These are phyloP conservation scores for Genyomyrus donnyi DNA, from an alignment of 2,113 vertebrate genomes.

Conservation along the genomic window DNA sequence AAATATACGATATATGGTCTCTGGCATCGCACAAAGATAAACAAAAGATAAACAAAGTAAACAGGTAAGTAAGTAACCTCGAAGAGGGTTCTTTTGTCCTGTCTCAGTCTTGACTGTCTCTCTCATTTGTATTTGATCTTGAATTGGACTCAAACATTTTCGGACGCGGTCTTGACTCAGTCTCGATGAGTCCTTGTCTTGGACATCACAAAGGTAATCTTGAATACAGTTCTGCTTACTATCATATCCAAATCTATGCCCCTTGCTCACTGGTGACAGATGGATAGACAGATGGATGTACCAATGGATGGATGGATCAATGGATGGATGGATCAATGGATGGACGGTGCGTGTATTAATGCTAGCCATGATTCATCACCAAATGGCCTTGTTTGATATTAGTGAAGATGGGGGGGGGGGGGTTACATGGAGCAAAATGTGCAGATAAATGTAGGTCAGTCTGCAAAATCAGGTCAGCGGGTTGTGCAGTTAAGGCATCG, in stretches of 20 bases:
- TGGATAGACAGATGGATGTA: not conserved
- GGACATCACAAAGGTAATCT: not conserved
- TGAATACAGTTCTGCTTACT: not conserved
- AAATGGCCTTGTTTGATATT: not conserved
- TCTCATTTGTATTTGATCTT: not conserved
- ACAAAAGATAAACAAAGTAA: not conserved
- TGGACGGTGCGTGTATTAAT: not conserved
- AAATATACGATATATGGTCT: not conserved
- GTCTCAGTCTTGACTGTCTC: not conserved
- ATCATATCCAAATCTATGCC: not conserved
- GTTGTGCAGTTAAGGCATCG: conserved; percentile 7
- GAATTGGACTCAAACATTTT: not conserved
- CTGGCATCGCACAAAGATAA: not conserved
- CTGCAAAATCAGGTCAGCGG: not conserved
- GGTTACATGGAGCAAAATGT: not conserved
- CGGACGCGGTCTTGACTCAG: not conserved
- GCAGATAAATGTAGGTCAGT: not conserved
- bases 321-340: not conserved
- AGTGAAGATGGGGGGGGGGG: not conserved
- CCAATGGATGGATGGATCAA: not conserved
- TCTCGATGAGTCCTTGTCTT: not conserved
- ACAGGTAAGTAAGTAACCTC: not conserved
- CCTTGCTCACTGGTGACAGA: not conserved
- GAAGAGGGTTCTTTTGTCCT: not conserved
- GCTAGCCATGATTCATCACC: not conserved